Base-by-base conservation (phyloP, 2,797 vertebrate species). In the Lithobates sylvaticus region DNA sequence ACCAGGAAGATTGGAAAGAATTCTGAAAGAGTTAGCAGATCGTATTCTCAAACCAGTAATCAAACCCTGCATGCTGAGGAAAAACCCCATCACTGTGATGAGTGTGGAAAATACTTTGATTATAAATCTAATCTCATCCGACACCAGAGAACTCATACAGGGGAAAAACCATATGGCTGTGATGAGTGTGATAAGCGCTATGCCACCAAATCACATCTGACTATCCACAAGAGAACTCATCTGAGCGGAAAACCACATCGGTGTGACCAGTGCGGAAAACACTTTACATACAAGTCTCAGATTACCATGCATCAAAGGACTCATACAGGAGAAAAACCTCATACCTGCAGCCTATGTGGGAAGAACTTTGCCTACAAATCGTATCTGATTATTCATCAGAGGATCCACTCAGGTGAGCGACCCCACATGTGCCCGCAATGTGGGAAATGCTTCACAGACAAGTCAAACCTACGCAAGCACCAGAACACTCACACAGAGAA, bases 401-500 rank as follows among this genome's bases (percentile, higher is more conserved):
- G 84, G 77, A 85, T 85, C 36, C 83, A 85, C 71, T 73, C 83
- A 13, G 83, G 83, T 58, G 83, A 85, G n/a, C 50, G 76, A 7
- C 84, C 84, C 26, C 77, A 85, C 18, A 32, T 80, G 16, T 85
- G 84, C 39, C 39, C 77, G 0, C 84, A 85, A 23, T 84, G 86
- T 18, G 85, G 79, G 6, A 86, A 68, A 69, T 77, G 85, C 78
- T 86, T 86, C 36, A 82, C 85, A 10, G 78, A 86, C 58, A 86
- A 76, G 72, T 86, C 85, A 10, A 86, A 81, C 68, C 79, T 86
- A 16, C 72, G 78, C 21, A 86, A 86, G 68, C 85, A 86, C 74
- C 73, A 86, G 36, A 81, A 76, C 21, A 86, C 78, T 32, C 85
- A 86, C 34, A n/a, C 65, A 36, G 44, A 81, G 29, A 76, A 77